Conservation (phyloP, 2,113 vertebrate genomes). For the Notiomystis cincta region DNA sequence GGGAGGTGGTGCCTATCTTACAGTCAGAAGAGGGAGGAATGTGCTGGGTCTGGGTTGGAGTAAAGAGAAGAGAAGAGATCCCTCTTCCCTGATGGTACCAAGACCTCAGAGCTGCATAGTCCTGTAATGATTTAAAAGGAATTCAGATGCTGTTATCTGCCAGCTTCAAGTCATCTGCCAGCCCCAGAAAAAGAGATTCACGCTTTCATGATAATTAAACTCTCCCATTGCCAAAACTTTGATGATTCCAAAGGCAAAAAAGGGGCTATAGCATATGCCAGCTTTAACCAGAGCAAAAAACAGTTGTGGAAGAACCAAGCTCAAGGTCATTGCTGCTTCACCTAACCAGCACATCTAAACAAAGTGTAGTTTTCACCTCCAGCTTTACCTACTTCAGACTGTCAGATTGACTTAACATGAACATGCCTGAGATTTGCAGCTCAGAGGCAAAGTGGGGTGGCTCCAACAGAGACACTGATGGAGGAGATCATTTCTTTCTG, state of each 20-base stretch:
- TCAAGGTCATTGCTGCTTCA: background rate
- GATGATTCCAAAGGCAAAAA: background rate
- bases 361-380: background rate
- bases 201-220: background rate
- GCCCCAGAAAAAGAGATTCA: background rate
- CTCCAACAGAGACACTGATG: background rate
- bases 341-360: background rate
- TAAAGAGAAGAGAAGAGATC: background rate
- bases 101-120: background rate
- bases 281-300: background rate
- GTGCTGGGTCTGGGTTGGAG: background rate
- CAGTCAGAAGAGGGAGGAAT: background rate
- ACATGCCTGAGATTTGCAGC: background rate
- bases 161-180: background rate
- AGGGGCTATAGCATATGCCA: rapidly evolving
- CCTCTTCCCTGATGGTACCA: background rate
- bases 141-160: background rate
- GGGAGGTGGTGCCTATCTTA: background rate
- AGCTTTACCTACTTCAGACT: background rate
- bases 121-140: background rate
- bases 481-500: background rate
- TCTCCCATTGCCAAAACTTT: background rate
- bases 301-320: background rate
- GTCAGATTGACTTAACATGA: background rate
- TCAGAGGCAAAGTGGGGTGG: background rate